Percentiles rank a stretch among this genome's conserved stretches.
These are phyloP conservation scores for Monopterus albus DNA, from an alignment of 2,113 vertebrate genomes.

Conservation along the genomic window DNA sequence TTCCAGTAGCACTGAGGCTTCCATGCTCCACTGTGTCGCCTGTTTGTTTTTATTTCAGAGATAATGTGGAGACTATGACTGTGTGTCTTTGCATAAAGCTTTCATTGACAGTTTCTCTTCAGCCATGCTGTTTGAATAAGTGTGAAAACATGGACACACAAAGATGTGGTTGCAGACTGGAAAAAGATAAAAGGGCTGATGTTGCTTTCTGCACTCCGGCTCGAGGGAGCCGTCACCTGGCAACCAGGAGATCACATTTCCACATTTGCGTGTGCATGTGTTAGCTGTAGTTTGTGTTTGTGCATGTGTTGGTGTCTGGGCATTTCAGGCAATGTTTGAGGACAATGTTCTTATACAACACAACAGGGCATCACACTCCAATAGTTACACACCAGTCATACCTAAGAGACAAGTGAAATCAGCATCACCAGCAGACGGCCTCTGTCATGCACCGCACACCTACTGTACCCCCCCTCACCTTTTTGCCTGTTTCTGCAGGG, in stretches of 20 bases:
- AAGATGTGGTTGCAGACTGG: conserved; percentile 33
- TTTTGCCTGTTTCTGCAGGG: conserved; percentile 76
- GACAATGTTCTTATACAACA: conserved; percentile 13
- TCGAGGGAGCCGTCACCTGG: conserved; percentile 77
- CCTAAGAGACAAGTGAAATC: conserved; percentile 27
- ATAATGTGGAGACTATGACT: conserved; percentile 6
- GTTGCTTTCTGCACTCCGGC: conserved; percentile 23
- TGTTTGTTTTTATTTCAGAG: conserved; percentile 23
- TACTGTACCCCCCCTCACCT: conserved; percentile 17
- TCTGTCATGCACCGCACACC: not conserved
- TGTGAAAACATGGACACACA: conserved; percentile 41
- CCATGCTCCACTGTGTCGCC: not conserved
- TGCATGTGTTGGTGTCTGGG: conserved; percentile 1
- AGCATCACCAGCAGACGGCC: not conserved
- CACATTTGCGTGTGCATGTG: conserved; percentile 15
- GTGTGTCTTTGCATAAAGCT: conserved; percentile 2
- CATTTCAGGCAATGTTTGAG: conserved; percentile 22
- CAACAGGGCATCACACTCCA: conserved; percentile 5
- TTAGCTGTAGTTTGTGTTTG: not conserved
- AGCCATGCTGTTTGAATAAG: conserved; percentile 20
- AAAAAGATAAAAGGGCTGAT: conserved; percentile 56
- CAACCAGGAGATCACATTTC: conserved; percentile 78
- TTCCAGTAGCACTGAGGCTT: not conserved
- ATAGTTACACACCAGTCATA: conserved; percentile 13
- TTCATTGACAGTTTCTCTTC: conserved; percentile 22